Percentiles rank a stretch among this genome's conserved stretches.
Conservation (phyloP, 2,113 vertebrate genomes). For the Numida meleagris region DNA sequence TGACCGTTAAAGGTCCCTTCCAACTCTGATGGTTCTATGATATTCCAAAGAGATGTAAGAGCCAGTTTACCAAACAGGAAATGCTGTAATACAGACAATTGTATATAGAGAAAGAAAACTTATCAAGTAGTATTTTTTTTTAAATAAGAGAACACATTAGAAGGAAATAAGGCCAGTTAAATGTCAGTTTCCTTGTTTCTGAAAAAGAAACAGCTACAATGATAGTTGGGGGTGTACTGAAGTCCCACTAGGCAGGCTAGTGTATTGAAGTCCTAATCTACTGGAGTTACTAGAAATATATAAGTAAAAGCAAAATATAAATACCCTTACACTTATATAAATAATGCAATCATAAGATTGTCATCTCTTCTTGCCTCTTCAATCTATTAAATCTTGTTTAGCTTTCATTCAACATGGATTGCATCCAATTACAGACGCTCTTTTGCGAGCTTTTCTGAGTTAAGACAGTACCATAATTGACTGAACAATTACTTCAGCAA, state of each 20-base stretch:
- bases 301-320: not conserved
- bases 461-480: not conserved
- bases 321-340: not conserved
- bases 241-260: not conserved
- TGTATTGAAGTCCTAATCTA: not conserved
- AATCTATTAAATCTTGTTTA: not conserved
- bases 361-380: not conserved
- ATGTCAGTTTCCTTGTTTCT: not conserved
- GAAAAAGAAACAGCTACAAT: not conserved
- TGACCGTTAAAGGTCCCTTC: no score
- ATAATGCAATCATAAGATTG: not conserved
- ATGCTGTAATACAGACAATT: not conserved
- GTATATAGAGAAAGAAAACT: not conserved
- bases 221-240: not conserved
- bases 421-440: not conserved
- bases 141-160: not conserved
- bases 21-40: no score
- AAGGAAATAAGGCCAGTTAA: not conserved
- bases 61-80: not conserved
- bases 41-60: not conserved
- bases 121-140: not conserved
- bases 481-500: not conserved
- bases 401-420: not conserved
- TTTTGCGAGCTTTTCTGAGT: not conserved
- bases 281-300: not conserved